These are phyloP conservation scores for Callaeas wilsoni DNA, from an alignment of 2,113 vertebrate genomes.

Conservation along the genomic window DNA sequence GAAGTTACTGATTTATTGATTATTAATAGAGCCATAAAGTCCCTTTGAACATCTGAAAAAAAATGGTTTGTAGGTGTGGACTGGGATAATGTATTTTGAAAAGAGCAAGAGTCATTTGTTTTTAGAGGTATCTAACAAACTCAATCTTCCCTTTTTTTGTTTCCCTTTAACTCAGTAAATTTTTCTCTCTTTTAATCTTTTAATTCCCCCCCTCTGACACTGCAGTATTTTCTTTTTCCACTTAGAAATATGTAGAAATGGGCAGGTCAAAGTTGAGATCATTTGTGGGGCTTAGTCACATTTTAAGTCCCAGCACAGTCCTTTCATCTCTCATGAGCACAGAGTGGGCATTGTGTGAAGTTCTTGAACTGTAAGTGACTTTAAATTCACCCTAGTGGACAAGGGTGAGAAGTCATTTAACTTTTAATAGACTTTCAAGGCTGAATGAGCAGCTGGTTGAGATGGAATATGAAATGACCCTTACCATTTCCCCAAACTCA, in stretches of 20 bases:
- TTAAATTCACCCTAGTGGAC: constrained; percentile 49
- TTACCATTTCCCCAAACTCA: constrained; percentile 15
- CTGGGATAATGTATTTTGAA: neutral
- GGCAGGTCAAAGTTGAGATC: constrained; percentile 58
- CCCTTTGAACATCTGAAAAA: neutral
- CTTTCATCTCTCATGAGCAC: constrained; percentile 53
- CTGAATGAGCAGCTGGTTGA: constrained; percentile 21
- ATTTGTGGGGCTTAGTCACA: constrained; percentile 32
- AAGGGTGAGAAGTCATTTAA: constrained; percentile 52
- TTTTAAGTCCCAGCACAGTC: constrained; percentile 17
- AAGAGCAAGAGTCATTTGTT: neutral
- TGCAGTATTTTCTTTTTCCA: constrained; percentile 13
- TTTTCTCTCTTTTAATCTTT: constrained; percentile 37
- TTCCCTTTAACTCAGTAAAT: neutral
- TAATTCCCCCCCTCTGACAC: neutral
- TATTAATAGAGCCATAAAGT: neutral
- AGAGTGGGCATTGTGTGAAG: constrained; percentile 44
- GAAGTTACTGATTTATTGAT: neutral
- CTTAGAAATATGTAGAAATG: constrained; percentile 52
- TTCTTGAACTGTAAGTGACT: constrained; percentile 63
- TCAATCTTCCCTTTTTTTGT: neutral
- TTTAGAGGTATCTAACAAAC: neutral
- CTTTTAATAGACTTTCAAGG: constrained; percentile 54
- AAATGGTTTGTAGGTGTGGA: neutral
- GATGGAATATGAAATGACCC: constrained; percentile 26